Base-by-base conservation (phyloP, 2,888 invertebrate species). In the Panopea generosa region DNA sequence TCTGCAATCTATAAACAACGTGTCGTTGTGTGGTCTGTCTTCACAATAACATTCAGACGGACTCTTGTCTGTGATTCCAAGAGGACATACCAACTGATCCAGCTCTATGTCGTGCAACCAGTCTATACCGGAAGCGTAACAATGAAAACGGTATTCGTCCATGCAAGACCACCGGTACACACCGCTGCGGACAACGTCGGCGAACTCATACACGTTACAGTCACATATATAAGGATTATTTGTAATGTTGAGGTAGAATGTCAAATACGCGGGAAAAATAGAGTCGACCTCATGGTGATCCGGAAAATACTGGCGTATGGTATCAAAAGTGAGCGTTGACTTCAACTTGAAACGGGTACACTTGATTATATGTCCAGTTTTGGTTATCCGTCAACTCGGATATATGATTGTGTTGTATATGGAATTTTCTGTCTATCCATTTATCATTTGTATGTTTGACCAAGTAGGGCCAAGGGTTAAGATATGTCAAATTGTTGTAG, bases 391-490 rank as follows among this genome's bases (percentile, higher is more conserved):
- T 78, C 14, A 85, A 59, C 1, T 27, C 20, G 0, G 57, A 27
- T 14, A 85, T 80, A 0, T 24, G 40, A 33, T 85, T 85, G 53
- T 83, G 22, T 16, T 63, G 33, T 0, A 82, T 27, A 50, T 82
- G 70, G 40, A 80, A 83, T 0, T 52, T 11, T 11, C 80, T 57
- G 9, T 72, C 65, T 6, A 62, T 14, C 3, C n/a, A 14, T 7
- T 57, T 50, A 18, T 47, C 24, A 18, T 53, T 43, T 14, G 73
- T 56, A 7, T 50, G 57, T n/a, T 71, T 43, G 1, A 75, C 67
- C 16, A 74, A 38, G 50, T 77, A 85, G 1, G 83, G 82, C 84
- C 83, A 85, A 11, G 84, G 83, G 47, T 85, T 83, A 24, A 83
- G 56, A 47, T 59, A 57, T 3, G 74, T 67, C 22, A 85, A 24